Conservation (phyloP, 2,797 vertebrate species). For the Muscicapa striata region DNA sequence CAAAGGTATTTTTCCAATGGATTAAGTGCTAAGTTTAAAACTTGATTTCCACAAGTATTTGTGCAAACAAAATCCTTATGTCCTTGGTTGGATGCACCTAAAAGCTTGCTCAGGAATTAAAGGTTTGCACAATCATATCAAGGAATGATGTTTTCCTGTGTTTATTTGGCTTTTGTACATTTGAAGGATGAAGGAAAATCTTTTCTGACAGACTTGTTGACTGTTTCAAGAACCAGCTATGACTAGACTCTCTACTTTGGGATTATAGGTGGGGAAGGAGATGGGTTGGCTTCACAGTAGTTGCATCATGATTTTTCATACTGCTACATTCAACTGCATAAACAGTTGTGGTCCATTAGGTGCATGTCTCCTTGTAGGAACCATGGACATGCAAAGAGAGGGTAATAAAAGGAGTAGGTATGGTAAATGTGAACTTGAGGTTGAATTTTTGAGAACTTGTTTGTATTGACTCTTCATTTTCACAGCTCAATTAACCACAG, state of each 20-base stretch:
- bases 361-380: neutral
- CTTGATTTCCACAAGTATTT: neutral
- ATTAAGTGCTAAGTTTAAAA: neutral
- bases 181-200: neutral
- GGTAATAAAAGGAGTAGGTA: neutral
- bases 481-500: neutral
- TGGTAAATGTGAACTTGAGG: neutral
- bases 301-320: neutral
- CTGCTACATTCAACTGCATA: neutral
- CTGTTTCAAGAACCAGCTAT: neutral
- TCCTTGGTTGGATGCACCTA: neutral
- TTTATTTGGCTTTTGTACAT: neutral
- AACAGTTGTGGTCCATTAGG: neutral
- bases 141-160: neutral
- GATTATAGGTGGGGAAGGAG: neutral
- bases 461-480: neutral
- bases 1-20: neutral
- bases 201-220: neutral
- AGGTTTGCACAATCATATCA: neutral
- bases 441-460: neutral
- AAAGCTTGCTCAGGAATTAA: neutral
- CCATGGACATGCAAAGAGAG: neutral
- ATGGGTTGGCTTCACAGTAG: neutral
- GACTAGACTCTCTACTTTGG: neutral
- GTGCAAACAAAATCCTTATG: neutral